These are phyloP conservation scores for Scleropages formosus DNA, from an alignment of 2,797 vertebrate species.

Conservation along the genomic window DNA sequence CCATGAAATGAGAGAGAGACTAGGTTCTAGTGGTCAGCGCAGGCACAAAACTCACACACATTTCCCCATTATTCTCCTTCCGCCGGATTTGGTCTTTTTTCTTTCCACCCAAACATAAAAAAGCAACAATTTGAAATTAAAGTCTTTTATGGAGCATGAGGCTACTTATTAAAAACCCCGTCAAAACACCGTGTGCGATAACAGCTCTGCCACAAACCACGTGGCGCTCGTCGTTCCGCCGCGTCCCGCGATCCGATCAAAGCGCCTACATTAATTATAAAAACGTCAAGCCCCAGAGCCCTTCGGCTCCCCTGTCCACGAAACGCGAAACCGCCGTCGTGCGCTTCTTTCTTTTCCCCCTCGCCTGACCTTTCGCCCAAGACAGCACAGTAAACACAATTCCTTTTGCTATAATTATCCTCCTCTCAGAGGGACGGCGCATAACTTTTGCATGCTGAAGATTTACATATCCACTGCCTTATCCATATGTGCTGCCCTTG, in stretches of 20 bases:
- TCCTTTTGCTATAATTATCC: constrained; percentile 85
- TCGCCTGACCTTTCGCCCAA: constrained; percentile 78
- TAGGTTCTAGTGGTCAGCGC: neutral
- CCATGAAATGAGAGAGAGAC: neutral
- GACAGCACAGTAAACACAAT: constrained; percentile 86
- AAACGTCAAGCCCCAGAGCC: constrained; percentile 16
- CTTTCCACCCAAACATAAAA: constrained; percentile 4
- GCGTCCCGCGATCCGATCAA: constrained; percentile 2
- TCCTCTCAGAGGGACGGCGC: constrained; percentile 77
- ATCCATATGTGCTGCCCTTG: constrained; percentile 81
- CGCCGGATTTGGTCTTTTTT: neutral
- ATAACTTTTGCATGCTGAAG: constrained; percentile 78
- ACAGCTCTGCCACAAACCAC: constrained; percentile 5
- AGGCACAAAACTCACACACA: neutral
- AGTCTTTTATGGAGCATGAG: neutral
- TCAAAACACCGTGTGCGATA: neutral
- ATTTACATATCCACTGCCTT: constrained; percentile 83
- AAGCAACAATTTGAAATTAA: neutral
- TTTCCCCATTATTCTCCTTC: neutral
- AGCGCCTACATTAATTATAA: constrained; percentile 31
- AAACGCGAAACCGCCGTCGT: constrained; percentile 34
- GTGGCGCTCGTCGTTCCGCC: neutral
- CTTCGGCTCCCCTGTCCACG: neutral
- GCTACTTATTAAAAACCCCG: constrained; percentile 10
- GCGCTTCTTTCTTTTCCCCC: constrained; percentile 27